These are phyloP conservation scores for Ischnura elegans DNA, from an alignment of 2,888 invertebrate species.

Conservation along the genomic window DNA sequence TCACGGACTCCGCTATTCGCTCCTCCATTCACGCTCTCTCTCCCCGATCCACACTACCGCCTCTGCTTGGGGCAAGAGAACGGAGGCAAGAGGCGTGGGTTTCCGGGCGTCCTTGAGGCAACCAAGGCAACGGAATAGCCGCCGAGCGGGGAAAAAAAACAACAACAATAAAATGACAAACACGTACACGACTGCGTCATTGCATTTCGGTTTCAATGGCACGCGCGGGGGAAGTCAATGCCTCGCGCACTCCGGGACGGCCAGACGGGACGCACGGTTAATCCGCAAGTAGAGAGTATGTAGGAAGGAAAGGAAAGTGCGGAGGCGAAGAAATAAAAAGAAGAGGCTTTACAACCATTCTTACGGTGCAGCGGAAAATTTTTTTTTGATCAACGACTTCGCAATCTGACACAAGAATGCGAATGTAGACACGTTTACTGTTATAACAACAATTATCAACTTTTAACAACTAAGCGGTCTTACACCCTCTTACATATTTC, in stretches of 20 bases:
- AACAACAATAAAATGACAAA: neutral
- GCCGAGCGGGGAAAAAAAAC: neutral
- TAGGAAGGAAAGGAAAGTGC: neutral
- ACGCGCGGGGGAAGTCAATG: neutral
- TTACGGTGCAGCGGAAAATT: neutral
- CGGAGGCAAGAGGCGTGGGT: neutral
- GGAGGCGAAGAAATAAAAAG: neutral
- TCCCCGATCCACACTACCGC: neutral
- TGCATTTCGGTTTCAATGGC: conserved; percentile 21
- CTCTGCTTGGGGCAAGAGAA: neutral
- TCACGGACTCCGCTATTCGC: neutral
- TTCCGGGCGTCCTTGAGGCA: conserved; percentile 26
- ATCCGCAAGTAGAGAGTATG: neutral
- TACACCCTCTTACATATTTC: too few species aligned
- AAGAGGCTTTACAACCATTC: neutral
- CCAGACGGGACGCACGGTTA: neutral
- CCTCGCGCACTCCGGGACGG: neutral
- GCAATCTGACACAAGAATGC: too few species aligned
- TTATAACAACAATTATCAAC: too few species aligned
- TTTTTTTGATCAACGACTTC: neutral
- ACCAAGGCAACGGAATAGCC: conserved; percentile 20
- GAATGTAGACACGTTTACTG: too few species aligned
- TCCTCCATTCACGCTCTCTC: neutral
- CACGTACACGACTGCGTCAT: neutral
- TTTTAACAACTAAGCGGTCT: too few species aligned